Conservation (phyloP, 1,140 invertebrate species). For the Drosophila equinoxialis region DNA sequence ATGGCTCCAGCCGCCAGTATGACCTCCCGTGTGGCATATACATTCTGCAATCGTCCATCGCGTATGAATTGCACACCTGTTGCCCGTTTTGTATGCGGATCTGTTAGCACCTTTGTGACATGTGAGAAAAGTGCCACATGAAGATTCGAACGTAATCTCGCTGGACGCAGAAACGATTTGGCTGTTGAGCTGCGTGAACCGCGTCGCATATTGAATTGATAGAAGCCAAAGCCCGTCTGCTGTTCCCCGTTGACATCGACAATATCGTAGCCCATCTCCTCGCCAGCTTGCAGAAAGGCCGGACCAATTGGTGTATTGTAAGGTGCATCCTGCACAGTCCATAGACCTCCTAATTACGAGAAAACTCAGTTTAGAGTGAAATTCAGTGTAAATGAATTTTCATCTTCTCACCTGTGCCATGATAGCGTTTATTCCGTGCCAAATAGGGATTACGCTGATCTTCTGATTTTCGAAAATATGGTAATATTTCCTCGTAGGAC, state of each 20-base stretch:
- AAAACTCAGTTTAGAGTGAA: neutral
- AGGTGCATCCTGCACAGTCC: conserved; percentile 91
- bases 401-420: conserved; percentile 85
- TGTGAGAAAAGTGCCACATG: conserved; percentile 90
- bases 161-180: conserved; percentile 91
- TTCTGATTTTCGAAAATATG: conserved; percentile 94
- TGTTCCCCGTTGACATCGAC: conserved; percentile 90
- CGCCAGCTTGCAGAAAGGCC: conserved; percentile 93
- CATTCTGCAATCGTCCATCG: conserved; percentile 86
- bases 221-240: conserved; percentile 92
- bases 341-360: conserved; percentile 87
- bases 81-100: conserved; percentile 87
- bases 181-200: conserved; percentile 90
- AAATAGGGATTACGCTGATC: conserved; percentile 93
- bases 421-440: conserved; percentile 88
- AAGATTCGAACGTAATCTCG: conserved; percentile 88
- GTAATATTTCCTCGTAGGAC: conserved; percentile 93
- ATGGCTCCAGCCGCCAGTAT: conserved; percentile 91
- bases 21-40: conserved; percentile 90
- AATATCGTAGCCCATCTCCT: conserved; percentile 95
- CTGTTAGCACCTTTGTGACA: conserved; percentile 90
- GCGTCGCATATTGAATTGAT: conserved; percentile 91
- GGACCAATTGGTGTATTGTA: conserved; percentile 91
- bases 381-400: too few species aligned
- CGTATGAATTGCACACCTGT: conserved; percentile 91